Percentiles rank a stretch among this genome's conserved stretches.
phyloP scores from a whole-genome alignment of 2,113 vertebrate species.

The Himantopus leucocephalus region DNA sequence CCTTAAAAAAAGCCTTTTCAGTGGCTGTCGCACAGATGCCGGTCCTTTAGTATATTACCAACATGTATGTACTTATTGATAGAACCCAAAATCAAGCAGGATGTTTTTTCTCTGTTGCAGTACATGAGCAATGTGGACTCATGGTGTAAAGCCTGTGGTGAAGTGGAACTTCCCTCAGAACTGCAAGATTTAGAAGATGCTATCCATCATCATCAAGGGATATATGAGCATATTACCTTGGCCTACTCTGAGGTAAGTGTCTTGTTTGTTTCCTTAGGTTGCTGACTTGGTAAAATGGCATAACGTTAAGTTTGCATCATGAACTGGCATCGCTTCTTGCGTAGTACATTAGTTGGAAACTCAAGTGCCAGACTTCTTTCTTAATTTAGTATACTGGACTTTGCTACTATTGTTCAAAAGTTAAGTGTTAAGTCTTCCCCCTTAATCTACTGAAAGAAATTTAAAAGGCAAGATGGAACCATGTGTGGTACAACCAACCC shows the following conservation, averaged over 20 bases:
- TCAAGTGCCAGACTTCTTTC: background rate
- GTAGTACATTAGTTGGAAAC: background rate
- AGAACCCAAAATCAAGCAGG: background rate
- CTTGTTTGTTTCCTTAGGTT: background rate
- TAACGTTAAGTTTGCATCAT: background rate
- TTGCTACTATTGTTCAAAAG: background rate
- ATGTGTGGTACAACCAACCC: background rate
- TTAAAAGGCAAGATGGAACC: background rate
- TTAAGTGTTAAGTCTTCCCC: background rate
- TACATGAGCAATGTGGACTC: slow-evolving; percentile 98
- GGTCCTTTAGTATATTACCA: background rate
- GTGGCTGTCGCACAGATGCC: background rate
- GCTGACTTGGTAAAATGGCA: background rate
- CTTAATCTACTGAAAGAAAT: background rate
- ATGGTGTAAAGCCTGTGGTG: slow-evolving; percentile 97
- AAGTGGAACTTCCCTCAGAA: slow-evolving; percentile 95
- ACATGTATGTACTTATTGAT: background rate
- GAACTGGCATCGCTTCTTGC: background rate
- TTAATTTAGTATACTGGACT: background rate
- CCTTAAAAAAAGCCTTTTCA: background rate
- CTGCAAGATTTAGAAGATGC: slow-evolving; percentile 97
- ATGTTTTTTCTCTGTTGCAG: slow-evolving; percentile 60
- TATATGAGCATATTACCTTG: slow-evolving; percentile 93
- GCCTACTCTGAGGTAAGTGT: slow-evolving; percentile 91
- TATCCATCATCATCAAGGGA: slow-evolving; percentile 95